These are phyloP conservation scores for Cisticola juncidis DNA, from an alignment of 2,113 vertebrate species.

Conservation along the genomic window DNA sequence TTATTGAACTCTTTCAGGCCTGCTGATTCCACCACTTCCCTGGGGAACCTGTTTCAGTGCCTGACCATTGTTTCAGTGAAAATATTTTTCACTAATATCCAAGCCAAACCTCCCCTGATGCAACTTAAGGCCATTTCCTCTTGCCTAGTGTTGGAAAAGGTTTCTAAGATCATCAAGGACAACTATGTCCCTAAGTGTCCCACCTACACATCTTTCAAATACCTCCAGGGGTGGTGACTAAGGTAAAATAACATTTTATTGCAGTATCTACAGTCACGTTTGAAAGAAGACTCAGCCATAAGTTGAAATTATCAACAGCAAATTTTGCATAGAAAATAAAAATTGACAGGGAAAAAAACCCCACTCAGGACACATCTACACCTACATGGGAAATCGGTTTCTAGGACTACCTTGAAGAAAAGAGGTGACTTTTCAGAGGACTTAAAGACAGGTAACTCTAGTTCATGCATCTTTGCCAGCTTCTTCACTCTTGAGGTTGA, in stretches of 20 bases:
- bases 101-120: neutral
- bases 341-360: neutral
- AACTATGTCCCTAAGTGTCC: no score
- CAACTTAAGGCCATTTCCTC: neutral
- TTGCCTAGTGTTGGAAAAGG: neutral
- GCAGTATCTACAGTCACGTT: neutral
- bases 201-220: neutral
- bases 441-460: neutral
- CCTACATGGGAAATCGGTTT: neutral
- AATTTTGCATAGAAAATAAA: neutral
- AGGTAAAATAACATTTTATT: neutral
- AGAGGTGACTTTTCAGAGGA: neutral
- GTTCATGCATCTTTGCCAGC: neutral
- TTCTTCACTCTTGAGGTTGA: neutral
- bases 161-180: neutral
- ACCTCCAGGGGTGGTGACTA: no score
- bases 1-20: neutral
- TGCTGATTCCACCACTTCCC: neutral
- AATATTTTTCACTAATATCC: neutral
- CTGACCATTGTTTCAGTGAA: neutral
- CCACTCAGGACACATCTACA: neutral
- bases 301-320: neutral
- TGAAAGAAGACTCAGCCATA: neutral
- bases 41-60: neutral
- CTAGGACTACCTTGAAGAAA: neutral